Evolutionary conservation across 2,113 vertebrate species (phyloP).

Genomic region (Tragelaphus imberbis): DNA sequence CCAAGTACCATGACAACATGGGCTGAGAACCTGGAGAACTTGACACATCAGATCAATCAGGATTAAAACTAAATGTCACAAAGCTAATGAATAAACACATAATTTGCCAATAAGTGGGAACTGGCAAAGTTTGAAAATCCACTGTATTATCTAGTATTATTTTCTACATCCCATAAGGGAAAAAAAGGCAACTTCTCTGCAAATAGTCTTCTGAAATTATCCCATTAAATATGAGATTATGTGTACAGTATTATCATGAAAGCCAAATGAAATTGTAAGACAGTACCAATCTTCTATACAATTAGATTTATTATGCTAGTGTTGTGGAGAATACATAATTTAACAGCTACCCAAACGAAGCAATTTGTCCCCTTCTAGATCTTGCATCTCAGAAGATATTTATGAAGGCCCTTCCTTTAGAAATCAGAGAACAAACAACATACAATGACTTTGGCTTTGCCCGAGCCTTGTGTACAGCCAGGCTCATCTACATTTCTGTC

Average conservation of each 20-base stretch:
- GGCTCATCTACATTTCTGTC: not conserved
- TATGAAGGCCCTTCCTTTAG: not conserved
- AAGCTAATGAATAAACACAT: not conserved
- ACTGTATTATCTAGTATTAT: not conserved
- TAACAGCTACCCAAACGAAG: not conserved
- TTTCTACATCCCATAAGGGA: not conserved
- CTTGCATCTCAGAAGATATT: not conserved
- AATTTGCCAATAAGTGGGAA: not conserved
- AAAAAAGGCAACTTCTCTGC: not conserved
- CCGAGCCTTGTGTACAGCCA: not conserved
- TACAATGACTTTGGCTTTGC: not conserved
- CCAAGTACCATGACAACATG: not conserved
- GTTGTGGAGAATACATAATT: not conserved
- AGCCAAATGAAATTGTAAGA: constrained; percentile 31
- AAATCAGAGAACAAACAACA: not conserved
- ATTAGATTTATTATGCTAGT: not conserved
- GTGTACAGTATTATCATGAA: not conserved
- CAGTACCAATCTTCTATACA: not conserved
- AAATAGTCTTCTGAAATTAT: constrained; percentile 1
- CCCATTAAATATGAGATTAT: not conserved
- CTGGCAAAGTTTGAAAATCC: not conserved
- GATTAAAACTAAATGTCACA: not conserved
- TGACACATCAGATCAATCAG: not conserved
- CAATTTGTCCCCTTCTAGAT: not conserved
- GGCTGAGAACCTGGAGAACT: not conserved